Conservation (phyloP, 2,113 vertebrate species). For the Nipponia nippon region DNA sequence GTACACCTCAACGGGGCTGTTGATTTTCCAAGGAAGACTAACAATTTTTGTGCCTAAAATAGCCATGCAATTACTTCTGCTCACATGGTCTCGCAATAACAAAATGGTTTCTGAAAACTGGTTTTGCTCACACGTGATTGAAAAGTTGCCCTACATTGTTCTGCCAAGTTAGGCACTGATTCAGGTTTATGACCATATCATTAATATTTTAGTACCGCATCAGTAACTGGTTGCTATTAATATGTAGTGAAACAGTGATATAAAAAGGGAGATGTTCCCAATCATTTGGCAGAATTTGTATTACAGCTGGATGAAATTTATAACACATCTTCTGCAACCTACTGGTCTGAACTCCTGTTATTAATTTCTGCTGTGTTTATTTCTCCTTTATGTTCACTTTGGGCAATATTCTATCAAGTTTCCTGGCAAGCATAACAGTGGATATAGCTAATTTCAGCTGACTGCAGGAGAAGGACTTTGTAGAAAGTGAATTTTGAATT, state of each 20-base stretch:
- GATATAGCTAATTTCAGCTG: slow-evolving; percentile 62
- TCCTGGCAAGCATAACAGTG: slow-evolving; percentile 50
- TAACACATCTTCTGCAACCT: slow-evolving; percentile 48
- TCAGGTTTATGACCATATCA: slow-evolving; percentile 56
- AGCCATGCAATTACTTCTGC: slow-evolving; percentile 37
- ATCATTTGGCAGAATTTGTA: slow-evolving; percentile 56
- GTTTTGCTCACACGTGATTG: slow-evolving; percentile 30
- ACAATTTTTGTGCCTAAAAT: slow-evolving; percentile 24
- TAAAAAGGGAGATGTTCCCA: slow-evolving; percentile 59
- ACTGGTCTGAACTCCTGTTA: slow-evolving; percentile 53
- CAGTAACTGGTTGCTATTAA: slow-evolving; percentile 66
- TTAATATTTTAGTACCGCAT: slow-evolving; percentile 62
- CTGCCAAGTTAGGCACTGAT: slow-evolving; percentile 56
- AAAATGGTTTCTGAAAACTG: slow-evolving; percentile 45
- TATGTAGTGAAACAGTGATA: slow-evolving; percentile 48
- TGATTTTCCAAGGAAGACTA: slow-evolving; percentile 18
- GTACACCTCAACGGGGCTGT: background rate
- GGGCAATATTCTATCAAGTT: slow-evolving; percentile 57
- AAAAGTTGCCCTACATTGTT: slow-evolving; percentile 31
- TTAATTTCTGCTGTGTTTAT: slow-evolving; percentile 67
- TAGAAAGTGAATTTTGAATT: slow-evolving; percentile 60
- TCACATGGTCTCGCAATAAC: background rate
- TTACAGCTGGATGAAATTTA: slow-evolving; percentile 66
- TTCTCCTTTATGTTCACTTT: slow-evolving; percentile 65
- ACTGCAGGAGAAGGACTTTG: slow-evolving; percentile 47